Conservation (phyloP, 2,113 vertebrate genomes). For the Quiscalus mexicanus region DNA sequence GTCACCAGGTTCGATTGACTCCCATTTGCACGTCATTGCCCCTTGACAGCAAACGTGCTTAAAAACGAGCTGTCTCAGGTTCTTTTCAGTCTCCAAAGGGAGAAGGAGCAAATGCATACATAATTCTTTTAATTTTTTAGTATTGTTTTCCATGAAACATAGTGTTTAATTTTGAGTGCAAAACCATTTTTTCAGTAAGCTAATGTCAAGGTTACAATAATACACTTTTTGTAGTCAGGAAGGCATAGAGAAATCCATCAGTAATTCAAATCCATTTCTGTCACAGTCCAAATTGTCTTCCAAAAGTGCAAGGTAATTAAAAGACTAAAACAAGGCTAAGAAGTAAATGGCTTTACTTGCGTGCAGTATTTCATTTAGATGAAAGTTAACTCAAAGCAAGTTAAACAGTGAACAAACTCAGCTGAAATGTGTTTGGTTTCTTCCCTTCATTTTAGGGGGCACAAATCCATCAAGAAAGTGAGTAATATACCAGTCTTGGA, state of each 20-base stretch:
- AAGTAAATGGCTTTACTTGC: not conserved
- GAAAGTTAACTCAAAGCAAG: not conserved
- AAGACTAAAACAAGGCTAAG: not conserved
- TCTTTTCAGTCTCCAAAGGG: slow-evolving; percentile 53
- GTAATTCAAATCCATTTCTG: not conserved
- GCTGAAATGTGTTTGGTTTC: not conserved
- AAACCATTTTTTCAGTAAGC: not conserved
- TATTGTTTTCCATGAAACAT: not conserved
- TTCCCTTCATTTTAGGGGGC: not conserved
- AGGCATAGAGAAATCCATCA: not conserved
- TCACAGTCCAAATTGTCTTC: not conserved
- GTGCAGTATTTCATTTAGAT: not conserved
- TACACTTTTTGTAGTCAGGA: not conserved
- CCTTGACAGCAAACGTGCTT: slow-evolving; percentile 62
- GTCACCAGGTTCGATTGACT: slow-evolving; percentile 63
- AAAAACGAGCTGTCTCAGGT: slow-evolving; percentile 61
- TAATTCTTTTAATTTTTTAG: slow-evolving; percentile 33
- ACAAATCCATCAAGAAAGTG: not conserved
- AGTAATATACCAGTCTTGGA: not conserved
- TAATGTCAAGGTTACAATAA: not conserved
- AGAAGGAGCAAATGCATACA: slow-evolving; percentile 35
- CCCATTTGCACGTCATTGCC: slow-evolving; percentile 72
- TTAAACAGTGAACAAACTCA: not conserved
- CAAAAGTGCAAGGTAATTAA: not conserved
- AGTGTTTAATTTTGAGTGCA: not conserved